phyloP scores from a whole-genome alignment of 2,797 vertebrate species.

The Babyrousa celebensis region DNA sequence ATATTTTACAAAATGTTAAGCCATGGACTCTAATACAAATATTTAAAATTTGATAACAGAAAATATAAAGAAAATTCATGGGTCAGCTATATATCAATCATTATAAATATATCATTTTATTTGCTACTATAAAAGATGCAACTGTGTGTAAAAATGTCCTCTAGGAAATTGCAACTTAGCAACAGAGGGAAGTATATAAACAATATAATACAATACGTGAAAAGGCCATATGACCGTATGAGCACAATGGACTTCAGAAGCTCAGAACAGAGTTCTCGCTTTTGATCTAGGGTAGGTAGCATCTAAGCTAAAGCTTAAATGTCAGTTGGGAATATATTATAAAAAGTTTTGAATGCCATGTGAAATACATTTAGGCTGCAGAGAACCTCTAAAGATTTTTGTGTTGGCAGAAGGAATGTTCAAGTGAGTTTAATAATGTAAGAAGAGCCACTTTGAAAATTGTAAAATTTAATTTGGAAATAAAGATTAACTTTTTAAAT shows the following conservation, averaged over 20 bases:
- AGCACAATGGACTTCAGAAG: background rate
- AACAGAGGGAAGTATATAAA: background rate
- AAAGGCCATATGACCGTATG: background rate
- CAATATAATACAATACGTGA: background rate
- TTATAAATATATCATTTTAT: background rate
- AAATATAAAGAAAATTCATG: conserved; percentile 1
- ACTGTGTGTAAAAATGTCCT: background rate
- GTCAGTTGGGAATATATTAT: background rate
- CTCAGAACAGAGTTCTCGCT: background rate
- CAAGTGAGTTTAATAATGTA: conserved; percentile 33
- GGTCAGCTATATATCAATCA: background rate
- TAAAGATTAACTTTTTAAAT: background rate
- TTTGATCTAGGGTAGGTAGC: background rate
- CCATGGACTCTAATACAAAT: background rate
- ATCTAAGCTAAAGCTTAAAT: background rate
- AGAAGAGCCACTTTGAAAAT: conserved; percentile 11
- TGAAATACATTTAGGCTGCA: background rate
- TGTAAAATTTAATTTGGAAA: background rate
- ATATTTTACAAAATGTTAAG: background rate
- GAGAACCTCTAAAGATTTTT: background rate
- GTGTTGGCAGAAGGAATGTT: background rate
- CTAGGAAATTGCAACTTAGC: background rate
- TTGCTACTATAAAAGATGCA: background rate
- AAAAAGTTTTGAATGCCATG: background rate
- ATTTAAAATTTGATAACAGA: conserved; percentile 27